Evolutionary conservation across 2,113 vertebrate genomes (phyloP).

Genomic region (Menidia beryllina): DNA sequence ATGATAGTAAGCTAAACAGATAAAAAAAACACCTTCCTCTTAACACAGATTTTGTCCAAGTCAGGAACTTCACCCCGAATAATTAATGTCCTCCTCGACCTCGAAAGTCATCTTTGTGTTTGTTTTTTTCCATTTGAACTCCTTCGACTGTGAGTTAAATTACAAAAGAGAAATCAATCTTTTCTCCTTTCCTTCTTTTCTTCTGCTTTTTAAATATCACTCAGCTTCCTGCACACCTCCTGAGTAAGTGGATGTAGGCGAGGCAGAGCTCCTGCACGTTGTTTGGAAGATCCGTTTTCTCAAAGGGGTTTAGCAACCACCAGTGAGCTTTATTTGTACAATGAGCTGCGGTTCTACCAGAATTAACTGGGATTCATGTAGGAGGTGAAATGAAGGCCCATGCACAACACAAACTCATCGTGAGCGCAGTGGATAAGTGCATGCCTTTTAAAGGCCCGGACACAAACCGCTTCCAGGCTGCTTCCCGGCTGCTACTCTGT

Average conservation of each 20-base stretch:
- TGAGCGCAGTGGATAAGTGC: conserved; percentile 8
- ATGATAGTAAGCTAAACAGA: neutral
- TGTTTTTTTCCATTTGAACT: too few relatives aligned
- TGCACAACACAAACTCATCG: conserved; percentile 6
- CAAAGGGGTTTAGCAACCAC: neutral
- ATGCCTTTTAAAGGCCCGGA: conserved; percentile 20
- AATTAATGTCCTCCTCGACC: too few relatives aligned
- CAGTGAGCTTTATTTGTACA: neutral
- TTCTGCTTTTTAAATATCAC: neutral
- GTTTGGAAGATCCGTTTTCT: neutral
- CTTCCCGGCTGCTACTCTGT: conserved; percentile 36
- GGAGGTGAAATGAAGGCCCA: neutral
- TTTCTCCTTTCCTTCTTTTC: neutral
- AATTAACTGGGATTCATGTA: neutral
- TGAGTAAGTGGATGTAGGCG: neutral
- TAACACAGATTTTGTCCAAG: neutral
- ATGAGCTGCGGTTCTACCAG: neutral
- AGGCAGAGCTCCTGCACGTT: neutral
- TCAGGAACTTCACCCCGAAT: neutral
- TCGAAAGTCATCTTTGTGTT: neutral
- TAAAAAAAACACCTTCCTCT: neutral
- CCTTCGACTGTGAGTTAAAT: neutral
- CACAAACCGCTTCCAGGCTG: conserved; percentile 55
- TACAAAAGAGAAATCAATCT: neutral
- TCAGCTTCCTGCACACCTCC: neutral